These are phyloP conservation scores for Rhimphoctona megacephalus DNA, from an alignment of 2,888 invertebrate genomes.

Conservation along the genomic window DNA sequence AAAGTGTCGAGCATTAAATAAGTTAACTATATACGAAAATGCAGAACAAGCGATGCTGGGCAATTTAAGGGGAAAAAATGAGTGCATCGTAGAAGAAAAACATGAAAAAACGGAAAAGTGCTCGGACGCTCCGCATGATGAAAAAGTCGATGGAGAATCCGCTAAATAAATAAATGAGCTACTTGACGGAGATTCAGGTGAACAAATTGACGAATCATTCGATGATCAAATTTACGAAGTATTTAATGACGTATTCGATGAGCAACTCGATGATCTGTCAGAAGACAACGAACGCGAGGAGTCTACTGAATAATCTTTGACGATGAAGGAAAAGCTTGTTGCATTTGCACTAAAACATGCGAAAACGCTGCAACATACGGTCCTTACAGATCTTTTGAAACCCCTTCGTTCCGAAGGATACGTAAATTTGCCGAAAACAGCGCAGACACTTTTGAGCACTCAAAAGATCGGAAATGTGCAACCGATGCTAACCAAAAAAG, in stretches of 20 bases:
- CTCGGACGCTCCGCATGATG: not conserved
- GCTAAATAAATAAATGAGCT: not conserved
- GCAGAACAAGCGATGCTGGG: not conserved
- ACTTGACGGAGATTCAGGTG: not conserved
- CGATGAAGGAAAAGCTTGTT: slow-evolving; percentile 10
- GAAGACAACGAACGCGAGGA: not conserved
- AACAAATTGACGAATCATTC: not conserved
- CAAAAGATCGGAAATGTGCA: not conserved
- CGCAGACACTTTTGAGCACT: slow-evolving; percentile 8
- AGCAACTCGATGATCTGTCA: not conserved
- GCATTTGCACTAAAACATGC: slow-evolving; percentile 18
- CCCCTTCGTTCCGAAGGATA: slow-evolving; percentile 1
- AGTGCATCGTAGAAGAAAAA: not conserved
- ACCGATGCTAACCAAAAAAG: slow-evolving; percentile 13
- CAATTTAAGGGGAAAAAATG: too few species aligned
- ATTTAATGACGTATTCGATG: not conserved
- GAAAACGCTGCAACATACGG: not conserved
- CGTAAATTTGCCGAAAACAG: slow-evolving; percentile 5
- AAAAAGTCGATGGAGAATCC: not conserved
- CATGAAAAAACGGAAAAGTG: not conserved
- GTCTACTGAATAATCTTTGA: not conserved
- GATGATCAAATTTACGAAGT: slow-evolving; percentile 3
- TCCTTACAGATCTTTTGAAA: not conserved
- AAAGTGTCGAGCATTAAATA: not conserved
- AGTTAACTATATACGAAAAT: not conserved